Conservation (phyloP, 1,140 invertebrate species). For the Cardiocondyla obscurior region DNA sequence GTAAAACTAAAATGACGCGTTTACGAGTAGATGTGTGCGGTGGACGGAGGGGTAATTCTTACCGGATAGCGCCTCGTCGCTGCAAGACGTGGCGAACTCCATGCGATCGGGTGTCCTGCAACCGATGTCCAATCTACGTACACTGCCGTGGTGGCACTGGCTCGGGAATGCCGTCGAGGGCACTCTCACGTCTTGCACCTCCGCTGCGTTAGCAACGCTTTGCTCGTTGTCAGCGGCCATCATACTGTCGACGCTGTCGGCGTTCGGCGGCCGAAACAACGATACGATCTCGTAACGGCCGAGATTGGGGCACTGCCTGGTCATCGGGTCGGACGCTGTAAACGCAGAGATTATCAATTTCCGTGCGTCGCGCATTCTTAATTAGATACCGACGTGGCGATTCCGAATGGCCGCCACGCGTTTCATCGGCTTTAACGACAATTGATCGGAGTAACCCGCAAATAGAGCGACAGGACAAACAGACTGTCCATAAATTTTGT, state of each 20-base stretch:
- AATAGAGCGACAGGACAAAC: neutral
- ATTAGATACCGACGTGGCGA: neutral
- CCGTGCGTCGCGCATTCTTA: neutral
- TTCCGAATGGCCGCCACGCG: neutral
- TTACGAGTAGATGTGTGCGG: neutral
- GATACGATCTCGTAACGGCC: constrained; percentile 80
- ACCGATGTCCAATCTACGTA: constrained; percentile 79
- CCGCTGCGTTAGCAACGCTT: constrained; percentile 73
- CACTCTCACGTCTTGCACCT: constrained; percentile 69
- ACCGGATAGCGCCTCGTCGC: constrained; percentile 79
- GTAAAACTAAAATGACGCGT: neutral
- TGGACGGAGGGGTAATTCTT: constrained; percentile 54
- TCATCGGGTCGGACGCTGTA: constrained; percentile 78
- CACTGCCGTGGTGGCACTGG: constrained; percentile 75
- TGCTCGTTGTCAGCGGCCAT: constrained; percentile 55
- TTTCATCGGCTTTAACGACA: neutral
- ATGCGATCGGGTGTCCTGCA: constrained; percentile 80
- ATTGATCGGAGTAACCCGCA: neutral
- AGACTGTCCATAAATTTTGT: neutral
- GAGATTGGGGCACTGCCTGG: constrained; percentile 77
- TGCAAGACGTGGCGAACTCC: constrained; percentile 80
- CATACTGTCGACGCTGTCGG: constrained; percentile 56
- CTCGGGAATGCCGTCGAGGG: constrained; percentile 71
- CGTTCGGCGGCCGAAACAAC: constrained; percentile 69
- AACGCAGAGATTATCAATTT: neutral